phyloP scores from a whole-genome alignment of 2,113 vertebrate species.

The Urocitellus parryii region DNA sequence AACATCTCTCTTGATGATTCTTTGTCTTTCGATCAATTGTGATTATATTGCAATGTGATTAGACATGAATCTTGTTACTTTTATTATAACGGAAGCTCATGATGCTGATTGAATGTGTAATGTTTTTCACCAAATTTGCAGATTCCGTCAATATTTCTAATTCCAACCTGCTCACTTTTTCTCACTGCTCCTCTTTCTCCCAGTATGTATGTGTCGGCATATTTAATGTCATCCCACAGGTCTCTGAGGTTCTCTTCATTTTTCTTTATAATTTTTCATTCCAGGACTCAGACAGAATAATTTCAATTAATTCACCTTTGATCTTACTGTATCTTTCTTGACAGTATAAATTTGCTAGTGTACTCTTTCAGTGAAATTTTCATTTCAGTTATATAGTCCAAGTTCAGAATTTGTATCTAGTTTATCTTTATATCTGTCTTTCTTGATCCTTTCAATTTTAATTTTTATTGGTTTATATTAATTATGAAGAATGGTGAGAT shows the following conservation, averaged over 20 bases:
- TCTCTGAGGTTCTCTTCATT: not conserved
- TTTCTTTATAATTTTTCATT: not conserved
- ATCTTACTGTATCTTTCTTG: not conserved
- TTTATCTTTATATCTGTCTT: not conserved
- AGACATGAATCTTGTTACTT: too few species aligned
- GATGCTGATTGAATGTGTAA: not conserved
- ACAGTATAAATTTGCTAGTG: not conserved
- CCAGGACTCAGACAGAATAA: not conserved
- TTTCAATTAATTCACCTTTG: not conserved
- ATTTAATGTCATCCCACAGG: not conserved
- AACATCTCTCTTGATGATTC: not conserved
- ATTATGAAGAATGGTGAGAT: not conserved
- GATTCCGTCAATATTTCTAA: not conserved
- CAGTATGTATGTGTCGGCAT: too few species aligned
- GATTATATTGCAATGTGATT: not conserved
- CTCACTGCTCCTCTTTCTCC: not conserved
- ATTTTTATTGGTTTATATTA: not conserved
- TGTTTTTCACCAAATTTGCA: not conserved
- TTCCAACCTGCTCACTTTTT: not conserved
- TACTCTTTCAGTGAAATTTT: not conserved
- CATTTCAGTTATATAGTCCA: not conserved
- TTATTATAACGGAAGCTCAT: not conserved
- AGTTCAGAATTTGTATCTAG: not conserved
- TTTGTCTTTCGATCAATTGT: not conserved
- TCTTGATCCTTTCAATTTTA: not conserved